Base-by-base conservation (phyloP, 2,113 vertebrate species). In the Crocuta crocuta region DNA sequence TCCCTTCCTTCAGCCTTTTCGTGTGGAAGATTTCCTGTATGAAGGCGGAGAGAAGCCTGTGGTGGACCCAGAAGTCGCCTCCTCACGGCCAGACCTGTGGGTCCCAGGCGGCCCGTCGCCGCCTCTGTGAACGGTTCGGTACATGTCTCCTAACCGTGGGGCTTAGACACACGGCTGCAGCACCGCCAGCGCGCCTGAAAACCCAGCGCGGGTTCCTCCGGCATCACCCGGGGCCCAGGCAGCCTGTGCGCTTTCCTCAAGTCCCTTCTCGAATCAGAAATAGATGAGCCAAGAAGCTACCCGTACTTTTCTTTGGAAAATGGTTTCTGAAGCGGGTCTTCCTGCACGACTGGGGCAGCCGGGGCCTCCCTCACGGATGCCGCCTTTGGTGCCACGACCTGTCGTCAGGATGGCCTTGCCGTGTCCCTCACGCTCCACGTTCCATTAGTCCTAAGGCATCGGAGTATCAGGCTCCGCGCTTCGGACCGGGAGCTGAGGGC, bases 61-160 rank as follows among this genome's bases (percentile, higher is more conserved):
- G 48, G 26, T 5, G 16, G 10, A 26, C 7, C 68, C 58, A 4
- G 3, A 24, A 5, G 35, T 24, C 0, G 2, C 3, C 4, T 1
- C 28, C 71, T 21, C 17, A 0, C 0, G n/a, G 39, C 39, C 21
- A 4, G 5, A 58, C 17, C 16, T 6, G 55, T 58, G 26, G 17
- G 6, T 23, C 35, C 35, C 6, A 10, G 39, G 15, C 65, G 2
- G 23, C 2, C 0, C 0, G 0, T 0, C 12, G 0, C 21, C 24
- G 45, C 73, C 5, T 15, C 58, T 4, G 0, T 11, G 28, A 1
- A 11, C 11, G 0, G 10, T 3, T 33, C 39, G 1, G 17, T 6
- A 0, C 15, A 1, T 10, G 1, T 48, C 53, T 31, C 81, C 12
- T 12, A 17, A 79, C 12, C 12, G 8, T 0, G 5, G 65, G 26